These are phyloP conservation scores for Rhincodon typus DNA, from an alignment of 2,797 vertebrate species.

Conservation along the genomic window DNA sequence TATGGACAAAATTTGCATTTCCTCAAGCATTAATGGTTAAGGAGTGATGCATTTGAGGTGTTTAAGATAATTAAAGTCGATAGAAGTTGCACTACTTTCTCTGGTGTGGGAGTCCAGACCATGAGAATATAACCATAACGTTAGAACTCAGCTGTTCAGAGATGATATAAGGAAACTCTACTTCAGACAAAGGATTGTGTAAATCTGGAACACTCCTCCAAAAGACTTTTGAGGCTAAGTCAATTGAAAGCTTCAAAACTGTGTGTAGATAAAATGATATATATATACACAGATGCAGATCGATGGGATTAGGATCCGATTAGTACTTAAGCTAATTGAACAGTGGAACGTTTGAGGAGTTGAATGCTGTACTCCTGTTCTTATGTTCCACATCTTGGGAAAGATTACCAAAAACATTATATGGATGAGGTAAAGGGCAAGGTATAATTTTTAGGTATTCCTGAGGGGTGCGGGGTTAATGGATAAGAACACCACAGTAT, in stretches of 20 bases:
- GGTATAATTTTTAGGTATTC: neutral
- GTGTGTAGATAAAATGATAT: neutral
- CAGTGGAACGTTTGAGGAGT: neutral
- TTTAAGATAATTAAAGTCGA: neutral
- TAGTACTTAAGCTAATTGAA: neutral
- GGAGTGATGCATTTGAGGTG: neutral
- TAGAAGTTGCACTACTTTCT: neutral
- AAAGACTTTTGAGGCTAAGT: neutral
- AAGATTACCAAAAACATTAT: too few species aligned
- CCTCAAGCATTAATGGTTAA: neutral
- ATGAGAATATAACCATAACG: neutral
- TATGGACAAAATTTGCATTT: neutral
- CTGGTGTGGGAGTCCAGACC: neutral
- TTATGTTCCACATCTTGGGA: neutral
- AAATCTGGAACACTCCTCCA: neutral
- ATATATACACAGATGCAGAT: neutral
- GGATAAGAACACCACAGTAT: neutral
- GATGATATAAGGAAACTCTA: neutral
- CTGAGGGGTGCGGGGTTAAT: neutral
- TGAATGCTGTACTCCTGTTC: neutral
- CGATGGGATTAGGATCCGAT: neutral
- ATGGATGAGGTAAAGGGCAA: neutral
- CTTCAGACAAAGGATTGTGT: neutral
- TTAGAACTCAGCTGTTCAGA: neutral
- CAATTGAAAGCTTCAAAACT: neutral